Conservation (phyloP, 1,140 invertebrate genomes). For the Drosophila varians region DNA sequence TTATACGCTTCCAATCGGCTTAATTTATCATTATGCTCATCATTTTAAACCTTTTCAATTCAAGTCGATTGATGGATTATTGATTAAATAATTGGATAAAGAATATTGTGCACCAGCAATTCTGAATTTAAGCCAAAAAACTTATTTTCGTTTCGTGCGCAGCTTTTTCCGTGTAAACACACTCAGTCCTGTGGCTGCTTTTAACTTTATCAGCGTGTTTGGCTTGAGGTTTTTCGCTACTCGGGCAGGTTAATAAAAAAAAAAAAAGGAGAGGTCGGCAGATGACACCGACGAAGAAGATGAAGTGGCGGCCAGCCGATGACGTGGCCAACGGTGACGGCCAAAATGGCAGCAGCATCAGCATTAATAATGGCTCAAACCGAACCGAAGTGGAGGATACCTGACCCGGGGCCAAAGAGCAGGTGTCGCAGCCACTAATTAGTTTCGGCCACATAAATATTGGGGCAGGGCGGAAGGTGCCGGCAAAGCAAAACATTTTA, state of each 20-base stretch:
- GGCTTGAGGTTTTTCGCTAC: slow-evolving; percentile 37
- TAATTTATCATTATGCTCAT: neutral
- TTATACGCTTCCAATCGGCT: neutral
- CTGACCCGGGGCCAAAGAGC: slow-evolving; percentile 9
- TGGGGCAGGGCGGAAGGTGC: neutral
- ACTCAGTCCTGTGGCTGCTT: slow-evolving; percentile 46
- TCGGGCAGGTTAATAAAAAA: slow-evolving; percentile 22
- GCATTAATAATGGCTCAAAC: slow-evolving; percentile 29
- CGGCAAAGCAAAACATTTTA: neutral
- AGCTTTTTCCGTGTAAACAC: slow-evolving; percentile 16
- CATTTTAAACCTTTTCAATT: neutral
- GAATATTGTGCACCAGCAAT: neutral
- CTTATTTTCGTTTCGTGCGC: neutral
- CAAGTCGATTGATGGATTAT: neutral
- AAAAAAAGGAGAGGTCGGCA: slow-evolving; percentile 24
- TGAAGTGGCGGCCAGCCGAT: slow-evolving; percentile 33
- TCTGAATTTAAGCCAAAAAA: neutral
- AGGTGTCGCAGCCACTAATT: slow-evolving; percentile 45
- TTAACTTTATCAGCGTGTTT: slow-evolving; percentile 76
- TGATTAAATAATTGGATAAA: neutral
- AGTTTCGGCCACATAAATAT: slow-evolving; percentile 42
- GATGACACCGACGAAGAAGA: slow-evolving; percentile 39
- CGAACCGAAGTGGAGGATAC: neutral
- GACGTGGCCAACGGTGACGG: slow-evolving; percentile 32
- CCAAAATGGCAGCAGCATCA: slow-evolving; percentile 12